A percentile compares a stretch with the other conserved stretches of the same genome.
Conservation (phyloP, 2,797 vertebrate species). For the Brotogeris chrysoptera region DNA sequence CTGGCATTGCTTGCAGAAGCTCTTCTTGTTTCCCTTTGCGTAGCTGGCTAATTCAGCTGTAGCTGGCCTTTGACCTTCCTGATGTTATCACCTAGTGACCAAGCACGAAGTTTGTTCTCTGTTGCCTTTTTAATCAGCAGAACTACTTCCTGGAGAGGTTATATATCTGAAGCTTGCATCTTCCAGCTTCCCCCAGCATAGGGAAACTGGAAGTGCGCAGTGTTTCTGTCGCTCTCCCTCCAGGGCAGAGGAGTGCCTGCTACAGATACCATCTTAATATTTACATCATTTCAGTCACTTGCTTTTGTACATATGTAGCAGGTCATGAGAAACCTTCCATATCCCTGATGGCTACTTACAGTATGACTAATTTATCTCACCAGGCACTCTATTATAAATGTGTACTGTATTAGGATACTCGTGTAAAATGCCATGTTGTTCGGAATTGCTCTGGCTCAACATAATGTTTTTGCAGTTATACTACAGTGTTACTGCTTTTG, state of each 20-base stretch:
- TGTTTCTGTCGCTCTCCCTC: background rate
- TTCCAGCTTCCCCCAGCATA: background rate
- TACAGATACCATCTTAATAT: conserved; percentile 45
- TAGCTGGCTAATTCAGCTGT: background rate
- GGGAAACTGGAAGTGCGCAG: background rate
- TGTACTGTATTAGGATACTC: background rate
- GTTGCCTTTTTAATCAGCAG: background rate
- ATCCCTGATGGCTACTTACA: conserved; percentile 46
- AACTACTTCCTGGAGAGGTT: background rate
- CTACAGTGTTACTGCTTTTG: background rate
- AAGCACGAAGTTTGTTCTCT: background rate
- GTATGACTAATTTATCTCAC: conserved; percentile 28
- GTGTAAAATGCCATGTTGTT: background rate
- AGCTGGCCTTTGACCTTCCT: conserved; percentile 32
- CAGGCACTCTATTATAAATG: background rate
- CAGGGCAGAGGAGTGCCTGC: conserved; percentile 37
- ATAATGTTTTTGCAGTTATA: background rate
- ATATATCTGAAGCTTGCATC: background rate
- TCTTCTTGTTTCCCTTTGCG: conserved; percentile 5
- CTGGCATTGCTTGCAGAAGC: background rate
- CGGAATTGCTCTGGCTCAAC: background rate
- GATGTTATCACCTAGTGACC: background rate
- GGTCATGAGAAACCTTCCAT: conserved; percentile 50
- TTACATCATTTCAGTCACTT: conserved; percentile 25
- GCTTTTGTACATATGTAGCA: conserved; percentile 28